Evolutionary conservation across 1,140 invertebrate genomes (phyloP).

Genomic region (Trissolcus basalis): DNA sequence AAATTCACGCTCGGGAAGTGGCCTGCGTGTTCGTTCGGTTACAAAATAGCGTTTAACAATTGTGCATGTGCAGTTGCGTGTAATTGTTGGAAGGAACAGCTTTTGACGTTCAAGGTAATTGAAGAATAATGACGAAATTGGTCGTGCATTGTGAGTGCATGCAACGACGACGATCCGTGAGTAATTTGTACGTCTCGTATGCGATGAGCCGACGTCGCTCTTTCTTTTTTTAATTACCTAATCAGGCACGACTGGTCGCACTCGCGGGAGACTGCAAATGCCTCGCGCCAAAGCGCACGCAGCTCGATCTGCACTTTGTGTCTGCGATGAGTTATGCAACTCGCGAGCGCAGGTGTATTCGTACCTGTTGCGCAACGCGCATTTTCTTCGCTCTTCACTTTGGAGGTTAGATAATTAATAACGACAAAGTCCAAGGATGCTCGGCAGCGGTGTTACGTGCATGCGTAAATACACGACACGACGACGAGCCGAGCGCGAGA

Average conservation of each 20-base stretch:
- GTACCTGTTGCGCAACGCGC: slow-evolving; percentile 74
- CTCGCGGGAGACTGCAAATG: slow-evolving; percentile 17
- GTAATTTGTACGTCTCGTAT: slow-evolving; percentile 38
- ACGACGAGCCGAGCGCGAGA: background rate
- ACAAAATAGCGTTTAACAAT: slow-evolving; percentile 41
- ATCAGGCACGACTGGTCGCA: slow-evolving; percentile 30
- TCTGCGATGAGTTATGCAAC: slow-evolving; percentile 69
- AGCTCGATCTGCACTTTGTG: slow-evolving; percentile 65
- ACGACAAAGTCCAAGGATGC: slow-evolving; percentile 75
- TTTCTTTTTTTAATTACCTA: slow-evolving; percentile 49
- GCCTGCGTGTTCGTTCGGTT: slow-evolving; percentile 2
- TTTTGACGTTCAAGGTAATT: slow-evolving; percentile 56
- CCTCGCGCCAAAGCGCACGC: slow-evolving; percentile 22
- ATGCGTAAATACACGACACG: slow-evolving; percentile 33
- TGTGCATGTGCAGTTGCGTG: slow-evolving; percentile 35
- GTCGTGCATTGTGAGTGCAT: slow-evolving; percentile 33
- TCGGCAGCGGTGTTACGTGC: slow-evolving; percentile 50
- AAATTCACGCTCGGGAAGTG: too few species aligned
- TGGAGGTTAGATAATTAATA: slow-evolving; percentile 75
- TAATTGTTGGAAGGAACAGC: slow-evolving; percentile 49
- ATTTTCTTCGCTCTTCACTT: slow-evolving; percentile 74
- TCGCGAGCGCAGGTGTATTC: slow-evolving; percentile 58
- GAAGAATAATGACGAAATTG: slow-evolving; percentile 57
- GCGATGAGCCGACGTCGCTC: slow-evolving; percentile 20
- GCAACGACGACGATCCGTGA: slow-evolving; percentile 37